Base-by-base conservation (phyloP, 2,888 invertebrate species). In the Salpingus planirostris region DNA sequence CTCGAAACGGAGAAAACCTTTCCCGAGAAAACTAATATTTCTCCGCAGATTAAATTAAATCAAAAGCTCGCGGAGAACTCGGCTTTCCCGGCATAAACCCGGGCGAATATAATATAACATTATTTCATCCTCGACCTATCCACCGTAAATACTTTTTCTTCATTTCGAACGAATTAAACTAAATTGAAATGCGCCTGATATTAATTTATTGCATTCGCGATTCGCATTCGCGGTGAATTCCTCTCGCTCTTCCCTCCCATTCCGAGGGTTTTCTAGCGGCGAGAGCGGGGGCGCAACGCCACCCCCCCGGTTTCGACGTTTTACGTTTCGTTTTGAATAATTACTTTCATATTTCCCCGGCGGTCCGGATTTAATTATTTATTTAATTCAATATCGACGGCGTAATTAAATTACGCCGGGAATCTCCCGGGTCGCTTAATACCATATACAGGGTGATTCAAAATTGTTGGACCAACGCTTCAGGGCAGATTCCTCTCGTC, bases 31-130 rank as follows among this genome's bases (percentile, higher is more conserved):
- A 60, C 59, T 62, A 64, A 63, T 63, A 63, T 61, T 62, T 60
- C 60, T 62, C 54, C 54, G 45, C 54, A 60, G 61, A 63, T 64
- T 62, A 62, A 64, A 64, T 64, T 62, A 64, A 64, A 64, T 63
- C 63, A 64, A 64, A 63, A 59, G 55, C 54, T 54, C 49, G 44
- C 18, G 5, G 18, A 5, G 42, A 46, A 43, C 39, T 47, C 52
- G 50, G 49, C 51, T 47, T 50, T 52, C 49, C 47, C 49, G 47
- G 52, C 50, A 52, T 47, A n/a, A 52, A 51, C 24, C 3, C 24
- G 8, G 5, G 46, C 52, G 51, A 56, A 59, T 56, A 58, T 59
- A 58, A 58, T 59, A 60, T 56, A 59, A 57, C 55, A 57, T 56
- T 54, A 6, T 8, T 8, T 18, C 18, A 18, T 55, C 43, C 42